Evolutionary conservation across 2,797 vertebrate genomes (phyloP).

Genomic region (Melanogrammus aeglefinus): DNA sequence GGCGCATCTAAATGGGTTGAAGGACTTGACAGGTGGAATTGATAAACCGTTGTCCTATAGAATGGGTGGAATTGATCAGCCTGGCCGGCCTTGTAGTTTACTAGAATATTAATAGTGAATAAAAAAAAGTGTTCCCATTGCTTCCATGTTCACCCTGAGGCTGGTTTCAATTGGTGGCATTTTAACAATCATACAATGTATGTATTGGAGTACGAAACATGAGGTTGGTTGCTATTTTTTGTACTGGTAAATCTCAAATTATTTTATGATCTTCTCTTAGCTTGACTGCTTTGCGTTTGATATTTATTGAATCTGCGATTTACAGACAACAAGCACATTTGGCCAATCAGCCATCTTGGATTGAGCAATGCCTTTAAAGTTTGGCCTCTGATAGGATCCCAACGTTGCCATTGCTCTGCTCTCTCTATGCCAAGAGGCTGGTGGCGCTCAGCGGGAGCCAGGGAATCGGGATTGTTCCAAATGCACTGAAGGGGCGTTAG

Average conservation of each 20-base stretch:
- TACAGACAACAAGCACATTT: neutral
- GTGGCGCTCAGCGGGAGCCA: neutral
- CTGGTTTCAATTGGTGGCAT: no score
- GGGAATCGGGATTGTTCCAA: neutral
- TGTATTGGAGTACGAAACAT: neutral
- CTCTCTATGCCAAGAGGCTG: no score
- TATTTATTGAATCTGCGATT: no score
- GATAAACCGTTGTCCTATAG: no score
- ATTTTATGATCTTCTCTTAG: no score
- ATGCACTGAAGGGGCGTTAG: neutral
- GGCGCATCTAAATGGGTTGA: neutral
- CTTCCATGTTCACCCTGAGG: no score
- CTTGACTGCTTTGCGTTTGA: no score
- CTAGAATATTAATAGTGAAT: neutral
- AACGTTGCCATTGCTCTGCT: neutral
- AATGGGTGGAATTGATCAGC: neutral
- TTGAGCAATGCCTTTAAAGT: neutral
- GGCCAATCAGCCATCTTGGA: neutral
- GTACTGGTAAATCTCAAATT: neutral
- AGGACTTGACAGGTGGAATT: neutral
- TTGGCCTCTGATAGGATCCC: neutral
- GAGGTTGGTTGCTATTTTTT: neutral
- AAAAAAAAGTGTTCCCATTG: neutral
- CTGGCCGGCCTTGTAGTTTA: neutral
- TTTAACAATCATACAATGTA: neutral